phyloP scores from a whole-genome alignment of 2,888 invertebrate genomes.

The Hyles lineata region DNA sequence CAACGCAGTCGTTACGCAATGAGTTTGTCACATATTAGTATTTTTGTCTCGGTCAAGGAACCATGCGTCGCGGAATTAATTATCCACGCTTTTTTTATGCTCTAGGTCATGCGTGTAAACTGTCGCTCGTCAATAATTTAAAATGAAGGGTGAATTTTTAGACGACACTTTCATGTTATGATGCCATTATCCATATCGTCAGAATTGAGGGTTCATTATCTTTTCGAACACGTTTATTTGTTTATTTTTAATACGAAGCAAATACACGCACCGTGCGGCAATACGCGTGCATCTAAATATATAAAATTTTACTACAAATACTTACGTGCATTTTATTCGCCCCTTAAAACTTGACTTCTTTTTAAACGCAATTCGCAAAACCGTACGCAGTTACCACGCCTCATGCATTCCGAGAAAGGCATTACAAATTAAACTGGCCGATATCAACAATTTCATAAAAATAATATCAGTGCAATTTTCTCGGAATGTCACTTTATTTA shows the following conservation, averaged over 20 bases:
- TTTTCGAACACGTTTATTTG: background rate
- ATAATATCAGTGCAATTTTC: background rate
- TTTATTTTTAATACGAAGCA: no score
- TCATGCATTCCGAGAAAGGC: constrained; percentile 18
- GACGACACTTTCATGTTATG: background rate
- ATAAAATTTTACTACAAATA: background rate
- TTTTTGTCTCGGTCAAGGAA: constrained; percentile 67
- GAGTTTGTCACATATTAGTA: constrained; percentile 45
- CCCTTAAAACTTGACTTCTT: constrained; percentile 11
- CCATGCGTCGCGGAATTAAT: constrained; percentile 45
- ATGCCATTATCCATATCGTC: no score
- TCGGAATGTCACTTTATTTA: background rate
- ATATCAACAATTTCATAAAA: background rate
- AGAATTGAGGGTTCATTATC: background rate
- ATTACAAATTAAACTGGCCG: constrained; percentile 8
- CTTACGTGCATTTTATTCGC: constrained; percentile 18
- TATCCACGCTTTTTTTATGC: constrained; percentile 45
- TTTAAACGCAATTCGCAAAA: constrained; percentile 12
- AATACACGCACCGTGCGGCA: background rate
- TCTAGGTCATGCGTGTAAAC: constrained; percentile 56
- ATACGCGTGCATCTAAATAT: background rate
- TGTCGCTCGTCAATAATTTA: constrained; percentile 26
- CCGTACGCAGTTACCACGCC: constrained; percentile 11
- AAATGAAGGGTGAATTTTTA: constrained; percentile 19
- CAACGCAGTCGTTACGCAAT: constrained; percentile 39